Conservation (phyloP, 2,797 vertebrate genomes). For the Halcyon badia region DNA sequence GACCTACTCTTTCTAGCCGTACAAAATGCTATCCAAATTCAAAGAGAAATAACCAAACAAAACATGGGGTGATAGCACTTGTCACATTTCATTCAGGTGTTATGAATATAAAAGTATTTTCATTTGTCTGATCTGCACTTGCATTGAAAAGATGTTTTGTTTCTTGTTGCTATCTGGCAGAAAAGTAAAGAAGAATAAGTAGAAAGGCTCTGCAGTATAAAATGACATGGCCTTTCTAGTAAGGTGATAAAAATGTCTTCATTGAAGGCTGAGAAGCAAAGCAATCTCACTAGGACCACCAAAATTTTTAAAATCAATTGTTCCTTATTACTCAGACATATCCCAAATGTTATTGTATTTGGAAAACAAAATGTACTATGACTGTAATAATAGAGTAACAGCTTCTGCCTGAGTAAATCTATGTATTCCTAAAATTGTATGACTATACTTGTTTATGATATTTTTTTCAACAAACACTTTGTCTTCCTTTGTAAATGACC, state of each 20-base stretch:
- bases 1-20: background rate
- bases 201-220: background rate
- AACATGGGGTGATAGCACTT: background rate
- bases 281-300: background rate
- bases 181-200: background rate
- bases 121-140: background rate
- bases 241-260: background rate
- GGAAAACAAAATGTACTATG: background rate
- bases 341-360: background rate
- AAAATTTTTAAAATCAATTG: background rate
- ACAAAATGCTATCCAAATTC: background rate
- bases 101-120: background rate
- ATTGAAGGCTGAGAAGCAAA: background rate
- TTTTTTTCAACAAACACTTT: background rate
- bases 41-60: background rate
- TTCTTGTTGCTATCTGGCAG: background rate
- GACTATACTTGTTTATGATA: background rate
- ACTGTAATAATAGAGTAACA: background rate
- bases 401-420: background rate
- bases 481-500: background rate
- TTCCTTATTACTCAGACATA: background rate
- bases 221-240: background rate
- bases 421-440: background rate
- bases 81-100: constrained; percentile 22
- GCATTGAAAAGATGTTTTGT: constrained; percentile 9